A percentile compares a stretch with the other conserved stretches of the same genome.
Evolutionary conservation across 2,113 vertebrate species (phyloP).

Genomic region (Sialia sialis): DNA sequence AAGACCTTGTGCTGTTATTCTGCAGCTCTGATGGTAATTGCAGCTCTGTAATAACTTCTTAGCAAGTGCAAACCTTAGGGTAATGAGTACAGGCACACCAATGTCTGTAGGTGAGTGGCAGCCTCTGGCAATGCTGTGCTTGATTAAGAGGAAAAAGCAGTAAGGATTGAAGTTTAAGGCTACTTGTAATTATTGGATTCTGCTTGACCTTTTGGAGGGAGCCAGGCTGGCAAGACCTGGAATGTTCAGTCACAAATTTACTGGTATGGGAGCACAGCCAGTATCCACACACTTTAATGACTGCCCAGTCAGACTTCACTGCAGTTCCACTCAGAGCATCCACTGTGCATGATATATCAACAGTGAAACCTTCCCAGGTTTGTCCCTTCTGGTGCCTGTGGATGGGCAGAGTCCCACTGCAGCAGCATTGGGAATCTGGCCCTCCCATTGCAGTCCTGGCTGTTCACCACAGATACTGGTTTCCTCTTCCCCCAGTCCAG

Average conservation of each 20-base stretch:
- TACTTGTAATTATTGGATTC: neutral
- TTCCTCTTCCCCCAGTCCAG: neutral
- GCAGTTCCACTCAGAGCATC: neutral
- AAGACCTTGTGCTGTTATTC: neutral
- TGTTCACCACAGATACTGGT: neutral
- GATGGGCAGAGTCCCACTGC: neutral
- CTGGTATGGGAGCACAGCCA: neutral
- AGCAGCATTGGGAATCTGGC: neutral
- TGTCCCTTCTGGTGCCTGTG: neutral
- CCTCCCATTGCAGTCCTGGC: neutral
- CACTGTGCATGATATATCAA: rapidly evolving
- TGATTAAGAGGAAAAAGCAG: neutral
- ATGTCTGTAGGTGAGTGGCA: neutral
- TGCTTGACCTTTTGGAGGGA: neutral
- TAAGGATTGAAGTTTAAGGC: neutral
- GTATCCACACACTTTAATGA: neutral
- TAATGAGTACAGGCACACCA: neutral
- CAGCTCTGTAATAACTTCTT: neutral
- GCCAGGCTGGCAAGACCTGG: neutral
- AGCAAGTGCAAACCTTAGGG: neutral
- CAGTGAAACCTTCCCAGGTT: neutral
- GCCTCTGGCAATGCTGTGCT: neutral
- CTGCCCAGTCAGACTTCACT: neutral
- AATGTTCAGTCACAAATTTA: neutral
- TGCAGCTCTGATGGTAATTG: slow-evolving; percentile 17